Base-by-base conservation (phyloP, 1,140 invertebrate genomes). In the Lasioglossum baleicum region DNA sequence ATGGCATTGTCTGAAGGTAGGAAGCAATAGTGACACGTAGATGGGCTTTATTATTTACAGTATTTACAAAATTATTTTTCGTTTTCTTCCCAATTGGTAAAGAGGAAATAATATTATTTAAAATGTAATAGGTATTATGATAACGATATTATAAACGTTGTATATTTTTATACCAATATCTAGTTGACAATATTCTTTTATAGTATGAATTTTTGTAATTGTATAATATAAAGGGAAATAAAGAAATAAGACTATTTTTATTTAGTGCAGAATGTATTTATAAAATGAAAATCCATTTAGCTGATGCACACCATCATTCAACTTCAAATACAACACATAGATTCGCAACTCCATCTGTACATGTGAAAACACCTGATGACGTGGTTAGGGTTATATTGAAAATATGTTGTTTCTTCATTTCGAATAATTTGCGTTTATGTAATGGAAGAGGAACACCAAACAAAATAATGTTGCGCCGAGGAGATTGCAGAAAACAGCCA, bases 401-500 rank as follows among this genome's bases (percentile, higher is more conserved):
- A 40, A 61, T 15, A 22, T 74, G 7, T 40, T 35, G 31, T 40
- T 60, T 44, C 15, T 77, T 94, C 88, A 95, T 93, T 95, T 96
- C 2, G 94, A 94, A 87, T 95, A 95, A 90, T 98, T 99, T 1
- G 97, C 97, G 88, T 97, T 96, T n/a, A 99, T 98, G 91, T 99
- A 99, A 89, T 99, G 99, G 89, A 99, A 99, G 0, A 99, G 93
- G 51, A 99, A 98, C 1, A 99, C 98, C 71, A 99, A 92, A 35
- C 99, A 95, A 92, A 99, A 99, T 20, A 99, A 93, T 0, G 96
- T 96, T 1, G 99, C 97, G 82, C 99, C 98, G 70, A 99, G 93
- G 80, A 99, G 96, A 93, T 99, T 99, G 84, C 98, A 98, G 93
- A 99, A 99, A 68, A 99, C 95, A 0, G 98, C 98, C 81, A 99